Percentiles rank a stretch among this genome's conserved stretches.
Conservation (phyloP, 2,888 invertebrate species). For the Antheraea yamamai region DNA sequence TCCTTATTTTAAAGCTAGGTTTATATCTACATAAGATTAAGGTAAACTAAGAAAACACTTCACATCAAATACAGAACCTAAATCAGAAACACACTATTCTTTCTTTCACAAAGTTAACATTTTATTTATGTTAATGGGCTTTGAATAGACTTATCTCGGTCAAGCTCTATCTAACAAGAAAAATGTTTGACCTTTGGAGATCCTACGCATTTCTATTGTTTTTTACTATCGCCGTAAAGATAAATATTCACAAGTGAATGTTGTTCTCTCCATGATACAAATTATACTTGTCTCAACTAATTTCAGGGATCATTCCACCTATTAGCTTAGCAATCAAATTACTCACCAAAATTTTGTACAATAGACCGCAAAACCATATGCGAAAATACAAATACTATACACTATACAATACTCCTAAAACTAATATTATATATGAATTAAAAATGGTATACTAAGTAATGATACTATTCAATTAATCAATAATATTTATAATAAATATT, state of each 20-base stretch:
- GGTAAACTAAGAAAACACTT: neutral
- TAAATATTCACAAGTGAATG: conserved; percentile 20
- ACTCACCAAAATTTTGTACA: neutral
- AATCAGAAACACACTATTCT: neutral
- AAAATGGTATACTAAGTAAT: too few relatives aligned
- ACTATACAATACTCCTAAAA: too few relatives aligned
- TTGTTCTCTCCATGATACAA: neutral
- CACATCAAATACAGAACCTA: neutral
- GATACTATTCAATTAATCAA: too few relatives aligned
- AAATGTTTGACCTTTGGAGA: neutral
- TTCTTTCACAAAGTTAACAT: conserved; percentile 2
- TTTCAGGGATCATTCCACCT: neutral
- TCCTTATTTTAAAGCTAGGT: neutral
- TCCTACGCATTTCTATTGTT: neutral
- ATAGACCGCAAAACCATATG: neutral
- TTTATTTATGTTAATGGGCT: neutral
- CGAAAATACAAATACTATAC: neutral
- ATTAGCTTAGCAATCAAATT: neutral
- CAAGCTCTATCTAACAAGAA: conserved; percentile 8
- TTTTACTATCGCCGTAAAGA: neutral
- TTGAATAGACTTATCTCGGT: neutral
- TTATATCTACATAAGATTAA: neutral
- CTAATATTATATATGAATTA: too few relatives aligned
- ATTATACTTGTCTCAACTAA: neutral
- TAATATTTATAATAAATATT: too few relatives aligned